A percentile compares a stretch with the other conserved stretches of the same genome.
Conservation (phyloP, 2,113 vertebrate species). For the Mohoua ochrocephala region DNA sequence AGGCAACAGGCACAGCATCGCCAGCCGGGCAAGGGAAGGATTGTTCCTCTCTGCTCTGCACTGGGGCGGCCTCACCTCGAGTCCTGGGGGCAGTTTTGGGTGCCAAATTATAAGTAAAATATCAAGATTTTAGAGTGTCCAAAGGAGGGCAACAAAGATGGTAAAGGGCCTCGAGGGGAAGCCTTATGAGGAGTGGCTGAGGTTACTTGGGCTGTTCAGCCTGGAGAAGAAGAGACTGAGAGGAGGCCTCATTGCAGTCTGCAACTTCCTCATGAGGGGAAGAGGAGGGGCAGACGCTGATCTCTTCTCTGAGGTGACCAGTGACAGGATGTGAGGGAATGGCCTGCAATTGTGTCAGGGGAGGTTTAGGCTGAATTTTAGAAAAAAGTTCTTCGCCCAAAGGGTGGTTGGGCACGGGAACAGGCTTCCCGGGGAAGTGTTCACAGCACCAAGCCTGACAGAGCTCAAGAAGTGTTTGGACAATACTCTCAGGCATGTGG, state of each 20-base stretch:
- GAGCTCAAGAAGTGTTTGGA: background rate
- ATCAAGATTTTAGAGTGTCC: background rate
- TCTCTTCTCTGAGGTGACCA: background rate
- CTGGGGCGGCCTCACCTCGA: fast-evolving
- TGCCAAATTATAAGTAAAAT: fast-evolving
- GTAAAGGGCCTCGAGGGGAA: background rate
- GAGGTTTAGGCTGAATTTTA: background rate
- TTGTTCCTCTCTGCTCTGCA: background rate
- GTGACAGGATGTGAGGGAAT: fast-evolving
- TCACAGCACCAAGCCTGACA: background rate
- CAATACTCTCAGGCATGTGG: background rate
- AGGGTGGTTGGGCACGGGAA: background rate
- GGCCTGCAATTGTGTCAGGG: fast-evolving
- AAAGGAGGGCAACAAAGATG: background rate
- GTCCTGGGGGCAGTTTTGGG: background rate
- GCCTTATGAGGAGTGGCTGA: fast-evolving
- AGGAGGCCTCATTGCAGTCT: background rate
- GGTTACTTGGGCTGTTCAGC: background rate
- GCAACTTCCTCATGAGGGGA: background rate
- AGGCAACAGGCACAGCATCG: fast-evolving
- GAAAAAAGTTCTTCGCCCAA: background rate
- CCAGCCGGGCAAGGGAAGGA: fast-evolving
- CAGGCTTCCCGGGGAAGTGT: background rate
- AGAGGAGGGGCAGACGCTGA: background rate
- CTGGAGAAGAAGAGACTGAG: background rate